Evolutionary conservation across 2,888 invertebrate genomes (phyloP).

Genomic region (Sesia bembeciformis): DNA sequence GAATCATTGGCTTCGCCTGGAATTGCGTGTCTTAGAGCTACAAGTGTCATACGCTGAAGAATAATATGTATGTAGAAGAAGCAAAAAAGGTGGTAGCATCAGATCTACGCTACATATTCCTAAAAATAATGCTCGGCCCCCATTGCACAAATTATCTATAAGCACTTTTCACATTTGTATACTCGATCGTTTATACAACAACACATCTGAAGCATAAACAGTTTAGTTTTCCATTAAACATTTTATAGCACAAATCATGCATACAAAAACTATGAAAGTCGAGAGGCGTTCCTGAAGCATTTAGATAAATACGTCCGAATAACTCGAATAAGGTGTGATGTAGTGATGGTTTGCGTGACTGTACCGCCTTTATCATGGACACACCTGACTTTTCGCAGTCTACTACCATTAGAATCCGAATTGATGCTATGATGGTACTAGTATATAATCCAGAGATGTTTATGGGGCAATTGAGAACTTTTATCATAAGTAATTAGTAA

Average conservation of each 20-base stretch:
- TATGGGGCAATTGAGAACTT: background rate
- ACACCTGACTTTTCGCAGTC: slow-evolving; percentile 29
- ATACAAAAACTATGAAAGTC: background rate
- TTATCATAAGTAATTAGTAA: too few species aligned
- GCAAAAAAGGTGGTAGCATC: too few species aligned
- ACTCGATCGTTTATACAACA: too few species aligned
- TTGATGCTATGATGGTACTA: background rate
- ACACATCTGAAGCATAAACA: background rate
- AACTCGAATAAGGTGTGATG: slow-evolving; percentile 22
- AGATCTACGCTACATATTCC: too few species aligned
- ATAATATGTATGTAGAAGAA: too few species aligned
- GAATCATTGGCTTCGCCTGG: too few species aligned
- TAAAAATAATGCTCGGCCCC: too few species aligned
- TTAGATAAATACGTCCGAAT: background rate
- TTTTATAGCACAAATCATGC: background rate
- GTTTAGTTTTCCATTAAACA: background rate
- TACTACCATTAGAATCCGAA: background rate
- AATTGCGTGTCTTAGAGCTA: too few species aligned
- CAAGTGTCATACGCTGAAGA: too few species aligned
- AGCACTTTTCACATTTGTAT: too few species aligned
- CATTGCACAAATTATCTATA: too few species aligned
- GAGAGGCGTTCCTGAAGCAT: background rate
- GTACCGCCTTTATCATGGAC: slow-evolving; percentile 31
- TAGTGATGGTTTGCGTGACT: slow-evolving; percentile 42
- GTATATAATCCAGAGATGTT: background rate